Evolutionary conservation across 2,888 invertebrate genomes (phyloP).

Genomic region (Sarcophaga rosellei): DNA sequence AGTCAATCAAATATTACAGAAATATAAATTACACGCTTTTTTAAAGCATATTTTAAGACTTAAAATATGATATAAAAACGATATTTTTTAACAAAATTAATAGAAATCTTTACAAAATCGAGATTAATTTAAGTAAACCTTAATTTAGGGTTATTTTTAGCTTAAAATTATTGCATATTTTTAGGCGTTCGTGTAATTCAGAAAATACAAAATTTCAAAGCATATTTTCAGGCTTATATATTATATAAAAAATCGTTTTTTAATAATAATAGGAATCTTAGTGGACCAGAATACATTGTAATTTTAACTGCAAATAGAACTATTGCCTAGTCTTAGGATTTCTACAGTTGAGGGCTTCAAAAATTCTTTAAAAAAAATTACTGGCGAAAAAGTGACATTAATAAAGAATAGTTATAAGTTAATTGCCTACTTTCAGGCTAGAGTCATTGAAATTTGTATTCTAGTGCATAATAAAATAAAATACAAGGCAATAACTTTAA

Average conservation of each 20-base stretch:
- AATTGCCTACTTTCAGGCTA: too few relatives aligned
- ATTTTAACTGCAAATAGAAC: neutral
- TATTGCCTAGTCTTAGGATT: neutral
- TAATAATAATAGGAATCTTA: too few relatives aligned
- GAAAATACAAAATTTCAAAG: neutral
- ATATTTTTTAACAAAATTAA: neutral
- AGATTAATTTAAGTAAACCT: neutral
- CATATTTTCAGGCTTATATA: neutral
- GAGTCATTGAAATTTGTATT: too few relatives aligned
- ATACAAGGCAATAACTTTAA: too few relatives aligned
- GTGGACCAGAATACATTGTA: too few relatives aligned
- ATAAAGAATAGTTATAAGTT: too few relatives aligned
- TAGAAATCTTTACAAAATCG: neutral
- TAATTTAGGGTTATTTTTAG: neutral
- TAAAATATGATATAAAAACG: too few relatives aligned
- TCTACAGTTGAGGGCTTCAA: neutral
- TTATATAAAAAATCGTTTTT: neutral
- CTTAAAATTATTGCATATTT: neutral
- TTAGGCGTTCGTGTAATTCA: neutral
- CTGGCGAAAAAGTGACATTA: too few relatives aligned
- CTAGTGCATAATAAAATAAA: too few relatives aligned
- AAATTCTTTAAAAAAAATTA: neutral
- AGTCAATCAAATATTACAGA: constrained; percentile 34
- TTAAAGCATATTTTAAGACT: neutral
- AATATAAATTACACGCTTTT: neutral